These are phyloP conservation scores for Plumapathes pennacea DNA, from an alignment of 92 coral and sea anemone genomes.

Conservation along the genomic window DNA sequence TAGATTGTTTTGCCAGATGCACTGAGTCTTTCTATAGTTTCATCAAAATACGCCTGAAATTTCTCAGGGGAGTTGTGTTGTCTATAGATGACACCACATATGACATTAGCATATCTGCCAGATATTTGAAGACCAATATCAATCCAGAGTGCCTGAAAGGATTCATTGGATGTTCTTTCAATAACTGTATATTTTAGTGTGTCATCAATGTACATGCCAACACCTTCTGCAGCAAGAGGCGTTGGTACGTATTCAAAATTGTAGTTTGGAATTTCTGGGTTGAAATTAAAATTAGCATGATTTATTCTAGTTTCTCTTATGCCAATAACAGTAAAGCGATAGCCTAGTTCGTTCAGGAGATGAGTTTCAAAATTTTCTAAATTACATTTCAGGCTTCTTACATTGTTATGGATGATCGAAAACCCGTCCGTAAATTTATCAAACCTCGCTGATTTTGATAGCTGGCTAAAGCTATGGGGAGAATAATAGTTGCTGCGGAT, in stretches of 20 bases:
- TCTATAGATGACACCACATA: conserved; percentile 28
- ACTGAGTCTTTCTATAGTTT: conserved; percentile 16
- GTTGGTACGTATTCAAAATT: conserved; percentile 37
- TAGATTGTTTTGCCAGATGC: conserved; percentile 21
- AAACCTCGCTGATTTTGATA: too few relatives aligned
- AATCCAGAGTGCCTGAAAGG: conserved; percentile 54
- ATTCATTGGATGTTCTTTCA: conserved; percentile 27
- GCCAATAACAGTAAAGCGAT: conserved; percentile 33
- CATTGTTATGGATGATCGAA: conserved; percentile 38
- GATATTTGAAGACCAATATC: conserved; percentile 36
- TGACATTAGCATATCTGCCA: conserved; percentile 28
- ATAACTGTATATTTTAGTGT: conserved; percentile 18
- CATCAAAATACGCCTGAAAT: conserved; percentile 37
- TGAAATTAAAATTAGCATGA: conserved; percentile 2
- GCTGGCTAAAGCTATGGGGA: background rate
- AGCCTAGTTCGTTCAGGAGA: conserved; percentile 2
- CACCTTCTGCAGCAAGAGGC: conserved; percentile 44
- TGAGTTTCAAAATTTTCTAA: conserved; percentile 12
- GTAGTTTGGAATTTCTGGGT: conserved; percentile 40
- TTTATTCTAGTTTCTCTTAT: conserved; percentile 50
- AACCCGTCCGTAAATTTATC: too few relatives aligned
- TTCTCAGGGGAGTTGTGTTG: conserved; percentile 42
- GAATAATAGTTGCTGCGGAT: conserved; percentile 1
- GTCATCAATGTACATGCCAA: conserved; percentile 45
- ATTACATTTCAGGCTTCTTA: conserved; percentile 33